Percentiles rank a stretch among this genome's conserved stretches.
Evolutionary conservation across 2,797 vertebrate species (phyloP).

Genomic region (Halcyon chelicuti): DNA sequence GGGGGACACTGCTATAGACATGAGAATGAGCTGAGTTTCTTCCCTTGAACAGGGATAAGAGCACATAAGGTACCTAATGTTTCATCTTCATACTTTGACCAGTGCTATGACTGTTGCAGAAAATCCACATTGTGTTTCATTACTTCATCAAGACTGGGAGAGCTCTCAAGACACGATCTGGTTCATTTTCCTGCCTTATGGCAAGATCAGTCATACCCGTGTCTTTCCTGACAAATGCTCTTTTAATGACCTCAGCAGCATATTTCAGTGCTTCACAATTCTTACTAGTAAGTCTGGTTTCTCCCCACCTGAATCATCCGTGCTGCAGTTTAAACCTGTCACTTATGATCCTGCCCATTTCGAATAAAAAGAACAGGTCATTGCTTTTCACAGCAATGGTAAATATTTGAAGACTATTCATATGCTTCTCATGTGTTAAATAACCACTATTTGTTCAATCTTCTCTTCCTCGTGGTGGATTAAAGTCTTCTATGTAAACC

Average conservation of each 20-base stretch:
- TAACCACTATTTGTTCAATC: conserved; percentile 13
- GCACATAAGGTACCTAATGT: not conserved
- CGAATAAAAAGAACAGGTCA: not conserved
- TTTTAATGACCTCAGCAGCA: not conserved
- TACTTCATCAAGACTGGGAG: not conserved
- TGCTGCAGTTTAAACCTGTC: conserved; percentile 9
- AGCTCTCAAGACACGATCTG: not conserved
- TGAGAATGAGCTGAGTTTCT: not conserved
- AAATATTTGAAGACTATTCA: conserved; percentile 40
- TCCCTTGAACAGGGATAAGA: not conserved
- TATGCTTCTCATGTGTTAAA: conserved; percentile 12
- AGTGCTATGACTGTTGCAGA: not conserved
- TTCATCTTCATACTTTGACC: not conserved
- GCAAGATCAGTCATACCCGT: conserved; percentile 15
- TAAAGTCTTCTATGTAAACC: conserved; percentile 7
- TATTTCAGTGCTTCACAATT: not conserved
- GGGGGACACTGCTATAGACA: not conserved
- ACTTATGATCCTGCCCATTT: not conserved
- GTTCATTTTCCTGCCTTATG: not conserved
- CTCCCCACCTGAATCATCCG: not conserved
- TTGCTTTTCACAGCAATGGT: not conserved
- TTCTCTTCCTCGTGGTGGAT: not conserved
- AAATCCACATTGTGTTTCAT: conserved; percentile 29
- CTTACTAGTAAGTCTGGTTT: not conserved
- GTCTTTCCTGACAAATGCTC: not conserved